Base-by-base conservation (phyloP, 1,140 invertebrate genomes). In the Diabrotica undecimpunctata region DNA sequence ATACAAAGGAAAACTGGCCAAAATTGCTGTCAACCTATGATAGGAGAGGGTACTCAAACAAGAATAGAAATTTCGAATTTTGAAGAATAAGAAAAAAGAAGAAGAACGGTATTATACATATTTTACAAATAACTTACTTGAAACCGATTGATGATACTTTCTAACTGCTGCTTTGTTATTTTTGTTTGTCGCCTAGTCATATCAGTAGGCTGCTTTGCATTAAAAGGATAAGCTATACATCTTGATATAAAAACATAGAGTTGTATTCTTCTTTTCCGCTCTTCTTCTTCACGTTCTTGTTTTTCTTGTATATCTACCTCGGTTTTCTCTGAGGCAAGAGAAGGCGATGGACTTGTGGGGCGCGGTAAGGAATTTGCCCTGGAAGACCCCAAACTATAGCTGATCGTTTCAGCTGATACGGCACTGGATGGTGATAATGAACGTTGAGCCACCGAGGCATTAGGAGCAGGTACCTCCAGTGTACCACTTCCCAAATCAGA, bases 211-310 rank as follows among this genome's bases (percentile, higher is more conserved):
- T 99, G 97, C 82, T 99, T 99, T 6, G 96, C 95, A 82, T 99
- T 99, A 82, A 99, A 99, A 7, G 97, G 97, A 84, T 99, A 99
- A 5, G 97, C 95, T 76, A 99, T 90, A 81, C 97, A 98, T 79
- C 97, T 85, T 69, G 96, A 96, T 70, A 99, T 94, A 81, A 99
- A 99, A 62, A 99, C 97, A 81, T 99, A 99, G 25, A 99, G 81
- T 79, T 99, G 97, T 52, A 99, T 88, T 59, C 93, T 86, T 54
- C 89, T 86, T 80, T 97, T 97, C 61, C 95, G 86, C 75, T 97
- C 94, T 77, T 96, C 94, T 81, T 97, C 95, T 75, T 96, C 90
- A 46, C 92, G 85, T 78, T 96, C 94, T 72, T 91, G 89, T 74
- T 89, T 89, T 65, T 92, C 92, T 88, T 86, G 85, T 13, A 86